These are phyloP conservation scores for Endotricha flammealis DNA, from an alignment of 2,888 invertebrate species.

Conservation along the genomic window DNA sequence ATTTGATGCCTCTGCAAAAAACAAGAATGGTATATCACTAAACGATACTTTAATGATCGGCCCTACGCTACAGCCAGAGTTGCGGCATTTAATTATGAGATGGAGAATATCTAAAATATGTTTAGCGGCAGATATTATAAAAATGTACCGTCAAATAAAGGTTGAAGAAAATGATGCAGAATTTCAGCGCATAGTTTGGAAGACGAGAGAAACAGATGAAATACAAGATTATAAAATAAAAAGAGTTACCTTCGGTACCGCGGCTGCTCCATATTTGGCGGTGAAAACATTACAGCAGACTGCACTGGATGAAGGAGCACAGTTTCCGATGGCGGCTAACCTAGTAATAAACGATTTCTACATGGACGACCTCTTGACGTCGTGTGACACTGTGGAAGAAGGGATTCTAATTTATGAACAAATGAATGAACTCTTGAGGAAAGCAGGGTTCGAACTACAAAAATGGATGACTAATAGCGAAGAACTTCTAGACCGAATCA, in stretches of 20 bases:
- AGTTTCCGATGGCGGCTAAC: conserved; percentile 22
- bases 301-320: conserved; percentile 20
- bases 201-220: conserved; percentile 7
- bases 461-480: conserved; percentile 26
- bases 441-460: conserved; percentile 31
- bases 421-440: conserved; percentile 23
- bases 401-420: conserved; percentile 21
- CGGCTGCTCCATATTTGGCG: conserved; percentile 29
- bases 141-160: conserved; percentile 33
- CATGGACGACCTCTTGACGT: conserved; percentile 25
- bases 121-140: conserved; percentile 27
- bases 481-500: conserved; percentile 14
- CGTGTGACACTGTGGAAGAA: conserved; percentile 21
- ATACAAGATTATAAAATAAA: conserved; percentile 21
- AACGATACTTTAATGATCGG: conserved; percentile 26
- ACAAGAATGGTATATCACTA: conserved; percentile 21
- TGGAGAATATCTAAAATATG: conserved; percentile 24
- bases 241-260: conserved; percentile 29
- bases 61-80: conserved; percentile 25
- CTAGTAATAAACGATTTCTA: conserved; percentile 20
- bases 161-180: conserved; percentile 22
- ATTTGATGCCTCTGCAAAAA: conserved; percentile 24
- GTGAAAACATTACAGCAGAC: conserved; percentile 27
- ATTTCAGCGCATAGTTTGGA: conserved; percentile 23
- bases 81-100: conserved; percentile 26